Conservation (phyloP, 2,797 vertebrate genomes). For the Natrix natrix region DNA sequence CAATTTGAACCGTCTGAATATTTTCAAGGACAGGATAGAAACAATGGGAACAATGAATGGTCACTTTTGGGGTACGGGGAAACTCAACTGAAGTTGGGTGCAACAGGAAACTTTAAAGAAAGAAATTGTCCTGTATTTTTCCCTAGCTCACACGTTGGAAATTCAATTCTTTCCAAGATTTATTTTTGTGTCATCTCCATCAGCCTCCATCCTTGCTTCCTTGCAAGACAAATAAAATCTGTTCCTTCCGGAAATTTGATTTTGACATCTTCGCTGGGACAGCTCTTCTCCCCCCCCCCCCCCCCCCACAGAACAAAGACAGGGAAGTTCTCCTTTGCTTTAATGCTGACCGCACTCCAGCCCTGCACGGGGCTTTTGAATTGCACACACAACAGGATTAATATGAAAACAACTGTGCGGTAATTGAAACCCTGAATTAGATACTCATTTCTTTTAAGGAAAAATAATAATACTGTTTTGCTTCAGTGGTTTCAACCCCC, state of each 20-base stretch:
- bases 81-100: not conserved
- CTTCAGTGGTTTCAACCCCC: slow-evolving; percentile 30
- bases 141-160: not conserved
- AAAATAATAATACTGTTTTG: slow-evolving; percentile 57
- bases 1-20: not conserved
- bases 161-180: not conserved
- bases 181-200: not conserved
- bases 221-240: not conserved
- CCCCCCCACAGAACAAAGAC: too few relatives aligned
- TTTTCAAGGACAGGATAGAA: not conserved
- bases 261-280: not conserved
- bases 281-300: too few relatives aligned
- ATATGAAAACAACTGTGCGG: slow-evolving; percentile 5
- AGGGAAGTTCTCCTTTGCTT: not conserved
- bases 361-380: not conserved
- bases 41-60: not conserved
- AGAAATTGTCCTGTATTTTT: not conserved
- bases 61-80: not conserved
- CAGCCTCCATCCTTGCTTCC: not conserved
- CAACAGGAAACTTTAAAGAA: not conserved
- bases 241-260: not conserved
- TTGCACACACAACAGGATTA: not conserved
- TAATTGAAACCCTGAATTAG: slow-evolving; percentile 44
- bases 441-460: not conserved
- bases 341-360: not conserved